Evolutionary conservation across 2,113 vertebrate genomes (phyloP).

Genomic region (Ceratotherium simum): DNA sequence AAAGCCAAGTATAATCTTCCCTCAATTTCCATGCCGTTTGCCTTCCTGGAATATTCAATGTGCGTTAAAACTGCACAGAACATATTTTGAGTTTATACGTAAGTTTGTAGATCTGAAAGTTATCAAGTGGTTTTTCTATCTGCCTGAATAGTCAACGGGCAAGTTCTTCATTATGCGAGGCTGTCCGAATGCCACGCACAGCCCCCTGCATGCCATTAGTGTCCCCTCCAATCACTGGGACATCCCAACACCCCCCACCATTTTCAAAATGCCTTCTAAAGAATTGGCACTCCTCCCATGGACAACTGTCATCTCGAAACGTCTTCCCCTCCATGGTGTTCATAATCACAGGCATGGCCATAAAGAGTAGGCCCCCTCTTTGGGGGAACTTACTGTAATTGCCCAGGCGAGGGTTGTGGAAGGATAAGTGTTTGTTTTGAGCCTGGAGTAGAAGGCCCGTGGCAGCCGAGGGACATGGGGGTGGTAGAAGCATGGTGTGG

Average conservation of each 20-base stretch:
- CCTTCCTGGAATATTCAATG: neutral
- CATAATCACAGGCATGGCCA: rapidly evolving
- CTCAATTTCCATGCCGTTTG: neutral
- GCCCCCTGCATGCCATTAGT: neutral
- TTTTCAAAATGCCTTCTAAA: neutral
- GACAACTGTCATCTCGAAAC: rapidly evolving
- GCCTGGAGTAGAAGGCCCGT: rapidly evolving
- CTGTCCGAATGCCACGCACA: neutral
- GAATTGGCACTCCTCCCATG: neutral
- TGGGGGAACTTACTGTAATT: neutral
- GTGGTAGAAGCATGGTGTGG: rapidly evolving
- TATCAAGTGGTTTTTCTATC: neutral
- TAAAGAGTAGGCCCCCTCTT: neutral
- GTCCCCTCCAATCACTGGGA: neutral
- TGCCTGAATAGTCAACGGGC: neutral
- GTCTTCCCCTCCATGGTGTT: rapidly evolving
- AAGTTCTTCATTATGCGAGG: neutral
- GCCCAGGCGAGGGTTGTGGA: rapidly evolving
- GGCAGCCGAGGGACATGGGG: rapidly evolving
- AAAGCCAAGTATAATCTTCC: neutral
- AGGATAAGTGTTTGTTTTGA: neutral
- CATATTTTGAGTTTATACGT: neutral
- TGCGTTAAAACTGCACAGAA: rapidly evolving
- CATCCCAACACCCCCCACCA: no score
- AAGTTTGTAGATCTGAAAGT: neutral